Evolutionary conservation across 2,797 vertebrate species (phyloP), one percentile per base, ranked within the genome.

Genomic region (Limosa lapponica): DNA sequence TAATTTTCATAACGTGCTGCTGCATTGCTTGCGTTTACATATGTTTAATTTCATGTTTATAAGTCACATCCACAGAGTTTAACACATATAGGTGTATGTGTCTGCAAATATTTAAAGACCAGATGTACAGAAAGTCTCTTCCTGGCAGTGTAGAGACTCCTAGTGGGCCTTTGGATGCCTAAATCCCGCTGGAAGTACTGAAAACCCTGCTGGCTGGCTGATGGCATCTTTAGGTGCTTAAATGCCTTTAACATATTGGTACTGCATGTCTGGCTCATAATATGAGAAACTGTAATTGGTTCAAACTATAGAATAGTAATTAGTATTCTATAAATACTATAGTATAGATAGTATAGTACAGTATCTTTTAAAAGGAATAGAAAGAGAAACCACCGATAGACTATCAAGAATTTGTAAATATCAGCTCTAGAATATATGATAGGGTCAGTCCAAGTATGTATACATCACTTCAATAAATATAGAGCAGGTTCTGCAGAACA

Each of bases 91-190:
- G 87, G 77, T 94, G 57, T 57, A 72, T 4, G 4, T 48, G 55
- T 73, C 90, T 73, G 73, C 80, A 95, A 88, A 84, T 84, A 79
- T 57, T 81, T 91, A 49, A 94, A 86, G 80, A 90, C 44, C 48
- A 89, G 73, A 93, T 46, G 34, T 65, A 79, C 1, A 75, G 65
- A 46, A 79, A 83, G 59, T 39, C 62, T 93, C 57, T 79, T 72
- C 32, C 43, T 84, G 88, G 67, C 55, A 87, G 28, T 30, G 46
- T 51, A 75, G 46, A 83, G 43, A 59, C 61, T 94, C 59, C 54
- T 30, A 74, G 44, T 57, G 52, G 49, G 67, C 85, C 19, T 65
- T 77, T 2, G 20, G 48, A 65, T 78, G 61, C 48, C 46, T 75
- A 85, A 94, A 81, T 75, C 82, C 58, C 87, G 51, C 1, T 23